Evolutionary conservation across 2,888 invertebrate genomes (phyloP).

Genomic region (Coronaproctus castanopsis): DNA sequence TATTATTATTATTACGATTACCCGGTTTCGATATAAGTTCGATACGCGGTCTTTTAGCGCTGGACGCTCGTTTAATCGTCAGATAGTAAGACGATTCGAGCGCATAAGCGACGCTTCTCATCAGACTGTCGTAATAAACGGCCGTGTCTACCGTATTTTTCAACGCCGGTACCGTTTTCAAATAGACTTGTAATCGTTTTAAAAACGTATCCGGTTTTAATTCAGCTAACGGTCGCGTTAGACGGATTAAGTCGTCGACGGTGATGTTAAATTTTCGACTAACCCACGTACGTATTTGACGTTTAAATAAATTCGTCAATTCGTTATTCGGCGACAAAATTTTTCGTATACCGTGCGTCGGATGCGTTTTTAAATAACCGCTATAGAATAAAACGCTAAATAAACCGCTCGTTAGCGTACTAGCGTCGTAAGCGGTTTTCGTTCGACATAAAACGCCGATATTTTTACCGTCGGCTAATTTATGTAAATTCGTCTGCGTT

Average conservation of each 20-base stretch:
- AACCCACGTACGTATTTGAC: background rate
- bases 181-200: background rate
- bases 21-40: background rate
- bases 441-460: background rate
- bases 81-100: background rate
- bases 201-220: background rate
- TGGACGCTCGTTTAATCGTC: background rate
- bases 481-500: background rate
- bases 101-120: background rate
- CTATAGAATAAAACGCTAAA: background rate
- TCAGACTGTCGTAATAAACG: background rate
- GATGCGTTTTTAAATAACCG: background rate
- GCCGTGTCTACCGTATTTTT: background rate
- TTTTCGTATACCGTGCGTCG: background rate
- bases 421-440: background rate
- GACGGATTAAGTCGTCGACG: background rate
- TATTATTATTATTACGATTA: background rate
- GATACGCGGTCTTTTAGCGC: background rate
- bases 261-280: background rate
- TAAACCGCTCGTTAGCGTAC: background rate
- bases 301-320: background rate
- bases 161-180: background rate
- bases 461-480: background rate
- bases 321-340: background rate
- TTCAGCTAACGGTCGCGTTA: background rate